Base-by-base conservation (phyloP, 2,888 invertebrate species). In the Drosophila silvestris region DNA sequence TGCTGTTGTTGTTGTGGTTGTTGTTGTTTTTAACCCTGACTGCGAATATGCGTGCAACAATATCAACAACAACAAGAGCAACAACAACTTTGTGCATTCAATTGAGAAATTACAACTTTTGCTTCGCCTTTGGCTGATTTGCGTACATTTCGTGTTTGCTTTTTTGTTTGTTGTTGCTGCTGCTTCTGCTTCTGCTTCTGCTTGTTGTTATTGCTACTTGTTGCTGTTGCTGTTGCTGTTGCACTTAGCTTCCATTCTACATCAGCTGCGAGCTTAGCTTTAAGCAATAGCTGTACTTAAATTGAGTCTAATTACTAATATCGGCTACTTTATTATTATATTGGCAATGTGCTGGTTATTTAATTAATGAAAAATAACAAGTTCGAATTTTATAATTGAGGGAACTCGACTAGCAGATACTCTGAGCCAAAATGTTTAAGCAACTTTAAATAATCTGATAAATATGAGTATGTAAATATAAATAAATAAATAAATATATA, bases 41-140 rank as follows among this genome's bases (percentile, higher is more conserved):
- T 88, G 74, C 74, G 68, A 86, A 89, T 88, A 77, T 89, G 91
- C 88, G 88, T 89, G 88, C 85, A 70, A 79, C 68, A 77, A 53
- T 62, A 66, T n/a, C 56, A 61, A 32, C 52, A 64, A 53, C 70
- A 71, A 52, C 71, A 44, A 62, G 52, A 66, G 64, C 53, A 67
- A 63, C 52, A 72, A 72, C 71, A 76, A 51, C 60, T 67, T 60
- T 88, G 88, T 89, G 83, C 88, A 90, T 85, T 89, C 91, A 90
- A 77, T 89, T 91, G 88, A 90, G 88, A 91, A 89, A 91, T 89
- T 90, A 88, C 90, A 91, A 88, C 81, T 82, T 74, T 76, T 68
- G 70, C 54, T 77, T 63, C 74, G 71, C 74, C 81, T 86, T 86
- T 82, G 74, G 78, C 90, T 80, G 77, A 91, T 87, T 87, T 87